A percentile compares a stretch with the other conserved stretches of the same genome.
phyloP scores from a whole-genome alignment of 2,797 vertebrate genomes.

The Denticeps clupeoides region DNA sequence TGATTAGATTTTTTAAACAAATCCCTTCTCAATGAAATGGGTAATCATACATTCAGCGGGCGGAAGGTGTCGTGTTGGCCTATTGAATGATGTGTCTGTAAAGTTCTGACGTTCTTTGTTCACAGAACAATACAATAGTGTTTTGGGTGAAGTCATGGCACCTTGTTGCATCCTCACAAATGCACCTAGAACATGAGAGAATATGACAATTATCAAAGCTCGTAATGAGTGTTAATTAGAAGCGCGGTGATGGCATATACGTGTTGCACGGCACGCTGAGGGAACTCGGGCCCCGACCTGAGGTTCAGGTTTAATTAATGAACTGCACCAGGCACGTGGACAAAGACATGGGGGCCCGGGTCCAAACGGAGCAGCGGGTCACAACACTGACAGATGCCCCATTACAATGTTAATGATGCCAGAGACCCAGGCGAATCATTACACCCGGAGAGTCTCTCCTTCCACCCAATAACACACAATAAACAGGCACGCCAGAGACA shows the following conservation, averaged over 20 bases:
- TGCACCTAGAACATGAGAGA: constrained; percentile 28
- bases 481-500: constrained; percentile 28
- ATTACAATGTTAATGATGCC: constrained; percentile 68
- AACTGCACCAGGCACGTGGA: constrained; percentile 42
- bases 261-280: constrained; percentile 1
- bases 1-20: constrained; percentile 36
- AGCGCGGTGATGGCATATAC: neutral
- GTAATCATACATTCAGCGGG: constrained; percentile 32
- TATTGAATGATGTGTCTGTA: constrained; percentile 20
- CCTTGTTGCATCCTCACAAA: constrained; percentile 8
- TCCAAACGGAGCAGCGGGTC: constrained; percentile 49
- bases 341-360: constrained; percentile 27
- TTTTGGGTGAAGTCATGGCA: neutral
- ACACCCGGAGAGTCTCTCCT: constrained; percentile 55
- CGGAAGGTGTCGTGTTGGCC: constrained; percentile 41
- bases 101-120: constrained; percentile 21
- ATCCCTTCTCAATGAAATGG: constrained; percentile 40
- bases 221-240: constrained; percentile 24
- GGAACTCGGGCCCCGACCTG: constrained; percentile 26
- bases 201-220: constrained; percentile 21
- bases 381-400: constrained; percentile 63
- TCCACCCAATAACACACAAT: constrained; percentile 50
- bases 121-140: constrained; percentile 2
- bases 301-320: constrained; percentile 63
- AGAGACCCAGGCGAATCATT: constrained; percentile 52